Evolutionary conservation across 1,140 invertebrate genomes (phyloP), one percentile per base, ranked within the genome.

Genomic region (Pachyrhynchus sulphureomaculatus): DNA sequence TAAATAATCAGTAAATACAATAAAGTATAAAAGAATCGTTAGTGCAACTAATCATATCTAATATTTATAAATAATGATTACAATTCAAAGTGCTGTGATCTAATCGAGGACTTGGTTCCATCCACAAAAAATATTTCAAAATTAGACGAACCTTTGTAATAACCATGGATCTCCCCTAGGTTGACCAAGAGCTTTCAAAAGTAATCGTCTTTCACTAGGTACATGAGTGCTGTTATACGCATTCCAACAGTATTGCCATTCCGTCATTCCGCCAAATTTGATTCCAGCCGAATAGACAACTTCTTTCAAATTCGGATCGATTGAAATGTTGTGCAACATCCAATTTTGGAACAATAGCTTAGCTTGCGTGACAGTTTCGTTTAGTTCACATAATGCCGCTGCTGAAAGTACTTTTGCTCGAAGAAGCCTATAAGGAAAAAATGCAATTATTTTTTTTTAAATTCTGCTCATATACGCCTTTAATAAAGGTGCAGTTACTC

Each of bases 171-270:
- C 88, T 4, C 80, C 80, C 24, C 58, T 52, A 0, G 88, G 84
- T 2, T 83, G 78, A 1, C 87, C 87, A n/a, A 92, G 75, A 3
- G 89, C 86, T 67, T 83, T 82, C 0, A 91, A 76, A 59, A 91
- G 79, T 6, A 88, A 74, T 64, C 79, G 80, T 54, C 85, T 83
- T 69, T 92, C 89, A 64, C 83, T 88, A 0, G 86, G 82, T 24
- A 87, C 79, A 44, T 79, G 79, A n/a, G 85, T 84, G 17, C 80
- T 82, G 55, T 85, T 83, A 72, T 89, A 92, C 36, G 80, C 80
- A 10, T 84, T 74, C 86, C 88, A 92, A 63, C 88, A 90, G 71
- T 85, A 81, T 36, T 86, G 80, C 91, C 91, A 93, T 68, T 90
- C 89, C 8, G 78, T 75, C 48, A 85, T 81, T 0, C 83, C 82